A percentile compares a stretch with the other conserved stretches of the same genome.
These are phyloP conservation scores for Pseudococcus longispinus DNA, from an alignment of 2,888 invertebrate species.

Conservation along the genomic window DNA sequence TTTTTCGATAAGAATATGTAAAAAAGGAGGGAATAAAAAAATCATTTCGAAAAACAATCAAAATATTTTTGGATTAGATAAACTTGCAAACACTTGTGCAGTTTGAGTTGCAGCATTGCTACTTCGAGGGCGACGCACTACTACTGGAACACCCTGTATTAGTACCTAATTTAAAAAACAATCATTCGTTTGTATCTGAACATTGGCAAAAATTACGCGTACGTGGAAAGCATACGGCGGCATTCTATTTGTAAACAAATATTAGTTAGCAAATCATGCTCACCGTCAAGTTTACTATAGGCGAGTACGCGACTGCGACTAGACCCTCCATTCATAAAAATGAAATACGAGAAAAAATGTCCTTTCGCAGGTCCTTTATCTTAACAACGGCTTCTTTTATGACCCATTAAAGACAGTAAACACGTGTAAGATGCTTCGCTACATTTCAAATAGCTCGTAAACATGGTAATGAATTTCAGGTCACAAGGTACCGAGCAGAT, in stretches of 20 bases:
- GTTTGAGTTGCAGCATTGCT: too few species aligned
- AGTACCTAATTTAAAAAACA: background rate
- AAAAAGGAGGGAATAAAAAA: too few species aligned
- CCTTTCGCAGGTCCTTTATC: background rate
- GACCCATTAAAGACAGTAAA: constrained; percentile 51
- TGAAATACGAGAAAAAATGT: constrained; percentile 41
- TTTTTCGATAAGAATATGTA: too few species aligned
- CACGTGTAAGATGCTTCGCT: constrained; percentile 44
- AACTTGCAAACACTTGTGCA: too few species aligned
- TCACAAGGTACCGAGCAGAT: constrained; percentile 4
- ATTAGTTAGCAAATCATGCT: constrained; percentile 10
- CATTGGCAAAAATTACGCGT: background rate
- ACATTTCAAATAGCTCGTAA: constrained; percentile 50
- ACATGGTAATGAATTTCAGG: constrained; percentile 50
- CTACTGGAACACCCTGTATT: too few species aligned
- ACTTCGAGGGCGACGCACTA: too few species aligned
- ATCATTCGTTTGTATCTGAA: background rate
- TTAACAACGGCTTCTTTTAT: constrained; percentile 48
- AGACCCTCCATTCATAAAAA: constrained; percentile 41
- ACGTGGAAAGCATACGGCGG: background rate
- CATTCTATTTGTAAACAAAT: background rate
- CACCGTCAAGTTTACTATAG: background rate
- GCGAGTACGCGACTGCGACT: constrained; percentile 18
- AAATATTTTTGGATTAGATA: too few species aligned
- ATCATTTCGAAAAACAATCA: too few species aligned